Conservation (phyloP, 1,140 invertebrate genomes). For the Linepithema humile region DNA sequence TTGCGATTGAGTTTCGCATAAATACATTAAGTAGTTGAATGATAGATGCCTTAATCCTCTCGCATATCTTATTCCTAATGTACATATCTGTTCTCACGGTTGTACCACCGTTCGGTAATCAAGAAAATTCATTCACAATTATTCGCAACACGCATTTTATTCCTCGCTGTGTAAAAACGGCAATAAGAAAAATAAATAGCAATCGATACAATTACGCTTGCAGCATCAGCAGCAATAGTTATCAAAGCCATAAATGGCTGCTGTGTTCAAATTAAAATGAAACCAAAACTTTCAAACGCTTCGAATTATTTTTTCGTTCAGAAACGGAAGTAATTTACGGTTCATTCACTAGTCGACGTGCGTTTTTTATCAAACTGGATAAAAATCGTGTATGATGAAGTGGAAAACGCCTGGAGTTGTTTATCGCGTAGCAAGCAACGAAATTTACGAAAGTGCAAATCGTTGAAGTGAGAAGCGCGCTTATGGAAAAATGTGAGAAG, state of each 20-base stretch:
- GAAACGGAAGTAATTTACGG: conserved; percentile 6
- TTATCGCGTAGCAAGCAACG: not conserved
- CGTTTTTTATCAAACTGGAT: not conserved
- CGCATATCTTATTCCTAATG: not conserved
- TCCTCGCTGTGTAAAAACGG: not conserved
- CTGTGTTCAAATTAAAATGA: not conserved
- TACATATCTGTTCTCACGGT: not conserved
- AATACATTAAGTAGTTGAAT: not conserved
- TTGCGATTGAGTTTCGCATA: not conserved
- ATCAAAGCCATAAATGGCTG: not conserved
- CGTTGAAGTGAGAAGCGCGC: not conserved
- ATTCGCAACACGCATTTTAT: not conserved
- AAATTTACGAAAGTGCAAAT: not conserved
- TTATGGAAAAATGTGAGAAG: not conserved
- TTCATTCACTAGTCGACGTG: not conserved
- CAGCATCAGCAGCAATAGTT: too few species aligned
- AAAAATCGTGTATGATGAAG: not conserved
- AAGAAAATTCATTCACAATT: not conserved
- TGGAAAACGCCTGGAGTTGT: not conserved
- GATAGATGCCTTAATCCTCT: not conserved
- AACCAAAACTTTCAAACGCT: not conserved
- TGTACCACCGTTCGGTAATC: not conserved
- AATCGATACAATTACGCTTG: not conserved
- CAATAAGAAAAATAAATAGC: not conserved
- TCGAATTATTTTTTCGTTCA: not conserved